phyloP scores from a whole-genome alignment of 2,113 vertebrate genomes.

The Cynocephalus volans region DNA sequence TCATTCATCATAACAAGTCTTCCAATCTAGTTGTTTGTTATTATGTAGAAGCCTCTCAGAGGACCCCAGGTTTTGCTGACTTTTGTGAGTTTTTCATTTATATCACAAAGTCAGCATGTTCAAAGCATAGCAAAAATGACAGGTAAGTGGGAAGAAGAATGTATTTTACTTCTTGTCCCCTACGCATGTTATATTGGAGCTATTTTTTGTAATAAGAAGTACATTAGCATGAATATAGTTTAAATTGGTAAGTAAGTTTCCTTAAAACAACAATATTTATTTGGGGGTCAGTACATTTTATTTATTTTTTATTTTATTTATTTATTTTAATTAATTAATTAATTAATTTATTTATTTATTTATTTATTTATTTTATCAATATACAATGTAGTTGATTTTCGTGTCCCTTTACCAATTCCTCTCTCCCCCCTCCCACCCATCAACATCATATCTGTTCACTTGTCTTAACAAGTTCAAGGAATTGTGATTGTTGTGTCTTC shows the following conservation, averaged over 20 bases:
- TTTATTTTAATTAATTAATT: no score
- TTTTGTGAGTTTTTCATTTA: neutral
- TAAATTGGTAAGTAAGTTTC: neutral
- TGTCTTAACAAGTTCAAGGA: no score
- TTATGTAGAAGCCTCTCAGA: neutral
- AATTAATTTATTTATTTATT: no score
- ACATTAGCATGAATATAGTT: neutral
- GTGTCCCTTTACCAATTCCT: no score
- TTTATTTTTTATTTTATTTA: no score
- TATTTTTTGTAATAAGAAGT: neutral
- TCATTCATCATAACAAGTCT: neutral
- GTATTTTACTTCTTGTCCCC: neutral
- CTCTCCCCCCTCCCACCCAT: no score
- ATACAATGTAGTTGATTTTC: no score
- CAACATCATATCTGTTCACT: no score
- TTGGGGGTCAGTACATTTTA: neutral
- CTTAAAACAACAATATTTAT: constrained; percentile 43
- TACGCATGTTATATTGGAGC: neutral
- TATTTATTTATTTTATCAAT: no score
- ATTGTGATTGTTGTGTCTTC: no score
- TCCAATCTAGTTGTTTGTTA: neutral
- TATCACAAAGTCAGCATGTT: neutral
- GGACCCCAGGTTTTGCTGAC: neutral
- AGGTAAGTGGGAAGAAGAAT: neutral
- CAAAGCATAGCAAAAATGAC: neutral